These are phyloP conservation scores for Drosophila fuyamai DNA, from an alignment of 1,140 invertebrate genomes.

Conservation along the genomic window DNA sequence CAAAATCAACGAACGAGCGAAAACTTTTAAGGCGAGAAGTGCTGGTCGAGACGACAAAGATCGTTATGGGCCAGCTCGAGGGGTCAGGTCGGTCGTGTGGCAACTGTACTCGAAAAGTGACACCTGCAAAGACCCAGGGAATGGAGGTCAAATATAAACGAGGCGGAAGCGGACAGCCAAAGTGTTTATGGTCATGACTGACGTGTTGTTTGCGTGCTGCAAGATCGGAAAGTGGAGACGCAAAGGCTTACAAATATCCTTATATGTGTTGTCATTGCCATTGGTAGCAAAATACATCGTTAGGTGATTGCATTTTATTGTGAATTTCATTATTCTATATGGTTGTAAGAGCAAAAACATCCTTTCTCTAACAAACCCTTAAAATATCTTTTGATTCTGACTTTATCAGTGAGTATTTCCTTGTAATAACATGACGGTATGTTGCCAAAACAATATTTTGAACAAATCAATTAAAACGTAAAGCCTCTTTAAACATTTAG, in stretches of 20 bases:
- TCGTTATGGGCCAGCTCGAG: conserved; percentile 18
- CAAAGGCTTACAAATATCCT: conserved; percentile 12
- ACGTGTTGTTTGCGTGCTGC: conserved; percentile 32
- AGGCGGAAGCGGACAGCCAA: conserved; percentile 25
- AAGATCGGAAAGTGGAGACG: conserved; percentile 4
- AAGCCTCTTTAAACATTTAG: background rate
- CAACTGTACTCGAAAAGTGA: conserved; percentile 50
- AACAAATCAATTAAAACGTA: too few species aligned
- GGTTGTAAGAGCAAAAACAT: background rate
- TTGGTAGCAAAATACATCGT: background rate
- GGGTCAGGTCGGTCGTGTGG: conserved; percentile 46
- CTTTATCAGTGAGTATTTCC: too few species aligned
- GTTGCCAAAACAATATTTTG: too few species aligned
- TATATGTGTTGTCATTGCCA: background rate
- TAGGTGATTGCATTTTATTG: background rate
- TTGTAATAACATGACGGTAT: too few species aligned
- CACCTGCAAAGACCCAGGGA: conserved; percentile 32
- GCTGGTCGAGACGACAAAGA: conserved; percentile 31
- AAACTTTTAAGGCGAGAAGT: conserved; percentile 31
- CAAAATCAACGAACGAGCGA: conserved; percentile 33
- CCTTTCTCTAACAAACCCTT: background rate
- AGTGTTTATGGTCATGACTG: conserved; percentile 41
- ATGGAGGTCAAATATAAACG: conserved; percentile 38
- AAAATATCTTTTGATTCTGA: background rate
- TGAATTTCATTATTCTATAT: background rate